Conservation (phyloP, 2,113 vertebrate genomes). For the Ceyx cyanopectus region DNA sequence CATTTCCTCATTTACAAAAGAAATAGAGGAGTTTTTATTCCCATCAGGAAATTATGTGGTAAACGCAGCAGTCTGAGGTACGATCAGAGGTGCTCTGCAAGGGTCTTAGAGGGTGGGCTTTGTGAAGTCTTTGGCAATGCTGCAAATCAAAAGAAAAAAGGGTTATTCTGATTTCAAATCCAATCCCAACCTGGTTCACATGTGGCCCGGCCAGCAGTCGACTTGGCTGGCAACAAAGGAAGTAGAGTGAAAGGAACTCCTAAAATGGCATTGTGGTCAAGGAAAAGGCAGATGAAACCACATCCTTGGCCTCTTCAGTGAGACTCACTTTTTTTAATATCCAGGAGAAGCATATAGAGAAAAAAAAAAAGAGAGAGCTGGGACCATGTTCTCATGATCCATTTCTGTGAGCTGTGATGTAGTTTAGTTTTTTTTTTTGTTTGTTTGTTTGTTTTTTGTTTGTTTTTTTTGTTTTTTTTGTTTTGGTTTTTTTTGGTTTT, state of each 20-base stretch:
- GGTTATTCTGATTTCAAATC: background rate
- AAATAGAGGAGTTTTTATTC: background rate
- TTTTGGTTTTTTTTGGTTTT: background rate
- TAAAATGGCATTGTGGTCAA: background rate
- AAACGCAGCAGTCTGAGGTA: background rate
- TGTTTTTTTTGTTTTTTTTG: too few species aligned
- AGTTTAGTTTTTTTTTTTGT: background rate
- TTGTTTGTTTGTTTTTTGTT: too few species aligned
- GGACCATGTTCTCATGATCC: background rate
- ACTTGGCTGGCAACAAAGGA: background rate
- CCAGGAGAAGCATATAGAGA: background rate
- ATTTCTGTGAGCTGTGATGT: background rate
- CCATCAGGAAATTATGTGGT: background rate
- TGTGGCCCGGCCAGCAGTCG: background rate
- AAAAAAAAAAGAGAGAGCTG: background rate
- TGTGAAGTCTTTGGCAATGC: background rate
- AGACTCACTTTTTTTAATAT: background rate
- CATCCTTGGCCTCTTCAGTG: background rate
- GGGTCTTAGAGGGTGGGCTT: background rate
- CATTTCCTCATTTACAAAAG: background rate
- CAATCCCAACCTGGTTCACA: rapidly evolving
- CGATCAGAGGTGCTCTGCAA: background rate
- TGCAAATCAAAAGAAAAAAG: background rate
- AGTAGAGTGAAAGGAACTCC: background rate
- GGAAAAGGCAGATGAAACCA: background rate